These are phyloP conservation scores for Arbacia lixula DNA, from an alignment of 53 echinoderm and acorn worm genomes.

Conservation along the genomic window DNA sequence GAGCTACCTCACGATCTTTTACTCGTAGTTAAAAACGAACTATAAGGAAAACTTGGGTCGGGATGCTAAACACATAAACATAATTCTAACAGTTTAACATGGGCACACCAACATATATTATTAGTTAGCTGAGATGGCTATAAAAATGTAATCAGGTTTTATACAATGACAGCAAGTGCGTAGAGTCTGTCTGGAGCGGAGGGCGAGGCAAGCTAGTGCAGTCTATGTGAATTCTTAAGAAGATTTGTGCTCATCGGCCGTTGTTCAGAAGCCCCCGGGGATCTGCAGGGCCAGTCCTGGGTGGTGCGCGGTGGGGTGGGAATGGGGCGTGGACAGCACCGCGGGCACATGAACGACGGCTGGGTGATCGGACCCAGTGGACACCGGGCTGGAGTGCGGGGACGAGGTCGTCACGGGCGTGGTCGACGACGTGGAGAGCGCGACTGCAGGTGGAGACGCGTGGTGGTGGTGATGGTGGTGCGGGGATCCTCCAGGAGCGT, in stretches of 20 bases:
- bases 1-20: no score
- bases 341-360: slow-evolving; percentile 51
- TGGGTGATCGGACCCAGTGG: slow-evolving; percentile 19
- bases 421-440: slow-evolving; percentile 18
- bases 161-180: no score
- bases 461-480: slow-evolving; percentile 47
- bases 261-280: slow-evolving; percentile 32
- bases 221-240: background rate
- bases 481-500: slow-evolving; percentile 37
- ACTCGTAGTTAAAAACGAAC: no score
- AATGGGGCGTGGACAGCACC: slow-evolving; percentile 42
- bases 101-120: no score
- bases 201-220: slow-evolving; percentile 23
- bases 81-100: no score
- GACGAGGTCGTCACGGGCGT: slow-evolving; percentile 2
- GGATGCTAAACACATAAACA: no score
- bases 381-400: slow-evolving; percentile 33
- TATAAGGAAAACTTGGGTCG: no score
- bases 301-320: slow-evolving; percentile 42
- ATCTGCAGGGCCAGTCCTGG: slow-evolving; percentile 31
- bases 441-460: slow-evolving; percentile 9
- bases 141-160: no score
- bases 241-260: background rate
- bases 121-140: no score
- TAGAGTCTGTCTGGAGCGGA: no score